Evolutionary conservation across 2,888 invertebrate species (phyloP).

Genomic region (Drosophila atroscutellata): DNA sequence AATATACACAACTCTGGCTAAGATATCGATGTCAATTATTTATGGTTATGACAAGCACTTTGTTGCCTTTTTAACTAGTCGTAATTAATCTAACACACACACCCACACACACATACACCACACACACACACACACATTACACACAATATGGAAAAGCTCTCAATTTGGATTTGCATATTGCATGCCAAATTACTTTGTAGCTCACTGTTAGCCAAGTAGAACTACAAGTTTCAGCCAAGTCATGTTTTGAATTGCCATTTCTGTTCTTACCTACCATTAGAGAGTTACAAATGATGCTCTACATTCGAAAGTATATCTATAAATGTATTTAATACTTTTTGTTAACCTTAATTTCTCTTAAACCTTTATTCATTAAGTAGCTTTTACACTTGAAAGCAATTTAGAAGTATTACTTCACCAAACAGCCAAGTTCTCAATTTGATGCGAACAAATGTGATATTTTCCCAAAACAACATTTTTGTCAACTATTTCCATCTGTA

Average conservation of each 20-base stretch:
- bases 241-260: constrained; percentile 13
- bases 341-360: background rate
- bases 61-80: constrained; percentile 54
- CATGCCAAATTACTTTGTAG: constrained; percentile 33
- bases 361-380: background rate
- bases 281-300: background rate
- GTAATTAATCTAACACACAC: constrained; percentile 18
- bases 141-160: constrained; percentile 8
- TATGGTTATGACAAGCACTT: constrained; percentile 49
- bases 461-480: background rate
- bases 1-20: background rate
- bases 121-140: constrained; percentile 11
- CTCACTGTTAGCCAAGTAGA: constrained; percentile 3
- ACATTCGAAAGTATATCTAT: background rate
- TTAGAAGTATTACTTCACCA: background rate
- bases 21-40: constrained; percentile 65
- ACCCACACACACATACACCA: constrained; percentile 14
- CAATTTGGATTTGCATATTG: constrained; percentile 38
- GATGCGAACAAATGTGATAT: background rate
- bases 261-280: background rate
- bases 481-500: background rate
- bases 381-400: background rate
- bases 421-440: background rate
- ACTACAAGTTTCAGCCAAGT: constrained; percentile 1
- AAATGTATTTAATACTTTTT: background rate